Conservation (phyloP, 2,113 vertebrate genomes). For the Anoura caudifer region DNA sequence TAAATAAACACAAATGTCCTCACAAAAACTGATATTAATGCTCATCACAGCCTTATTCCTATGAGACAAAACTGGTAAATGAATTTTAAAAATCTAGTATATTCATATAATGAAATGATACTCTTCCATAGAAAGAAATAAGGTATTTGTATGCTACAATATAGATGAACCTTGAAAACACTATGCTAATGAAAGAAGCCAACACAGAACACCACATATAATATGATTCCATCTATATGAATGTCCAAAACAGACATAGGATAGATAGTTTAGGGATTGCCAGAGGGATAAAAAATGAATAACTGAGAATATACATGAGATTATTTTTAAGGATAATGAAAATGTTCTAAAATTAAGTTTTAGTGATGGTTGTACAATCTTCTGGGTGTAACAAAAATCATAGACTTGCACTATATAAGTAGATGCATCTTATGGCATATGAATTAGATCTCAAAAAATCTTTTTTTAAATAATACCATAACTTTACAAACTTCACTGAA, state of each 20-base stretch:
- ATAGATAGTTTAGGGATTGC: neutral
- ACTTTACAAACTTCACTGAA: neutral
- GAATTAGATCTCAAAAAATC: neutral
- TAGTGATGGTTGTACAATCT: neutral
- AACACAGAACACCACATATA: neutral
- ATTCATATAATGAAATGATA: neutral
- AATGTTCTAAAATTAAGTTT: neutral
- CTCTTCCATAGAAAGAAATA: neutral
- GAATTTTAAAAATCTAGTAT: neutral
- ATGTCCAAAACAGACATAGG: neutral
- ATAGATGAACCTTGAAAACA: neutral
- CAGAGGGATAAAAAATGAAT: no score
- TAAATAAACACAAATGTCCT: neutral
- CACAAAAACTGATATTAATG: neutral
- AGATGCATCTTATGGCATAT: neutral
- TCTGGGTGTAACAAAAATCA: neutral
- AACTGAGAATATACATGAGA: rapidly evolving
- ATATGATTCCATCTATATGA: neutral
- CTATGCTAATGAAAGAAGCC: neutral
- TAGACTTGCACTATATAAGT: neutral
- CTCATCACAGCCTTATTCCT: neutral
- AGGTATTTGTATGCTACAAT: no score
- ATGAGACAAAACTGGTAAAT: neutral
- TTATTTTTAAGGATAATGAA: neutral
- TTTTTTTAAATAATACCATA: neutral